phyloP scores from a whole-genome alignment of 2,797 vertebrate genomes.

The Sandelia bainsii region DNA sequence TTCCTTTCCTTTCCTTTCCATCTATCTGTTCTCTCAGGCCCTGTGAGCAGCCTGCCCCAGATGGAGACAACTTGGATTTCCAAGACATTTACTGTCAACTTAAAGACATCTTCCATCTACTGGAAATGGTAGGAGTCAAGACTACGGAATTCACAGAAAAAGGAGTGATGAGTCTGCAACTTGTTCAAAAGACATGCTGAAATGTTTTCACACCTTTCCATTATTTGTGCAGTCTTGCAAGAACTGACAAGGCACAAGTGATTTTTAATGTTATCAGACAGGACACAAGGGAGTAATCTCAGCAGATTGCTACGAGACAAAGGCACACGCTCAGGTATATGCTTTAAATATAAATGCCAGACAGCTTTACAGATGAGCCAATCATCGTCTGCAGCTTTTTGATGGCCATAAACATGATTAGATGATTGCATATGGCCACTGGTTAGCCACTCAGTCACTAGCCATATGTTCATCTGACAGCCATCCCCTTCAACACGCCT shows the following conservation, averaged over 20 bases:
- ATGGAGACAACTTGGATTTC: conserved; percentile 62
- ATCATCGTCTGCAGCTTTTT: conserved; percentile 70
- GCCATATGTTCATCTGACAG: conserved; percentile 81
- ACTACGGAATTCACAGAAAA: not conserved
- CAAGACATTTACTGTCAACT: conserved; percentile 62
- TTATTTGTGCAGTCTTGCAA: conserved; percentile 24
- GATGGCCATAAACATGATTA: conserved; percentile 75
- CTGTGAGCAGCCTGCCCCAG: conserved; percentile 26
- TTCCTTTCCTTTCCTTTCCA: not conserved
- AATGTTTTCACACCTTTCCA: conserved; percentile 5
- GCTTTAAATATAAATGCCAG: conserved; percentile 68
- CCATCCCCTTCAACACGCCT: conserved; percentile 63
- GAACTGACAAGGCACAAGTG: conserved; percentile 34
- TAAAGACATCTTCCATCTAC: conserved; percentile 72
- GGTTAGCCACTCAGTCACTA: conserved; percentile 74
- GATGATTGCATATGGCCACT: conserved; percentile 80
- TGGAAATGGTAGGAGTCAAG: conserved; percentile 67
- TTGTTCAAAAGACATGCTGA: not conserved
- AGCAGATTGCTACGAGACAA: conserved; percentile 68
- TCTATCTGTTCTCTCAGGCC: conserved; percentile 5
- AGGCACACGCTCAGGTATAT: conserved; percentile 68
- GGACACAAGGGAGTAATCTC: conserved; percentile 67
- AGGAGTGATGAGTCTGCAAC: not conserved
- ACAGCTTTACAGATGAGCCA: conserved; percentile 73
- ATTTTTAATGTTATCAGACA: conserved; percentile 47